Percentiles rank a stretch among this genome's conserved stretches.
Conservation (phyloP, 2,113 vertebrate species). For the Orycteropus afer region DNA sequence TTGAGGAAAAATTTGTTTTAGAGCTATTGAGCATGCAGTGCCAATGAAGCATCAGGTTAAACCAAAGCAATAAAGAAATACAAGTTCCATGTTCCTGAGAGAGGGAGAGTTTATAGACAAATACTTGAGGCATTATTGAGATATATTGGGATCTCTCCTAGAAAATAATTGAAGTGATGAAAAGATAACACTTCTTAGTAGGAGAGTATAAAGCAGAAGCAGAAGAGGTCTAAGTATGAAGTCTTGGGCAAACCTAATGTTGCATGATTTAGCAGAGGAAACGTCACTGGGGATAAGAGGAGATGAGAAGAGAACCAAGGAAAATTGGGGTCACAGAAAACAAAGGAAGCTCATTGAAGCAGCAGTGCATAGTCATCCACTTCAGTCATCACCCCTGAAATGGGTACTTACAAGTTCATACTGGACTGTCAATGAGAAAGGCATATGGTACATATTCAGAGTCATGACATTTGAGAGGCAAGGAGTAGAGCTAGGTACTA, state of each 20-base stretch:
- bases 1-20: not conserved
- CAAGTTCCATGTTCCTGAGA: not conserved
- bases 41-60: not conserved
- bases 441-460: not conserved
- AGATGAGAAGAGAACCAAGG: not conserved
- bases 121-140: not conserved
- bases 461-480: not conserved
- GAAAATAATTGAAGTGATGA: not conserved
- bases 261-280: too few relatives aligned
- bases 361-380: not conserved
- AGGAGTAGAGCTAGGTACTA: not conserved
- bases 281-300: accelerated
- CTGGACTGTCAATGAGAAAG: not conserved
- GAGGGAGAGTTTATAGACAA: not conserved
- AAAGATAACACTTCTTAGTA: not conserved
- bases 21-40: not conserved
- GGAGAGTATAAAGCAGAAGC: not conserved
- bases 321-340: not conserved
- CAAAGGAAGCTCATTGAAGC: not conserved
- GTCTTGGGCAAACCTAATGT: not conserved
- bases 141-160: not conserved
- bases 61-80: not conserved
- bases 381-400: not conserved
- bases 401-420: not conserved
- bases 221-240: not conserved